Conservation (phyloP, 2,888 invertebrate genomes). For the Scelioninae gen. 1 region DNA sequence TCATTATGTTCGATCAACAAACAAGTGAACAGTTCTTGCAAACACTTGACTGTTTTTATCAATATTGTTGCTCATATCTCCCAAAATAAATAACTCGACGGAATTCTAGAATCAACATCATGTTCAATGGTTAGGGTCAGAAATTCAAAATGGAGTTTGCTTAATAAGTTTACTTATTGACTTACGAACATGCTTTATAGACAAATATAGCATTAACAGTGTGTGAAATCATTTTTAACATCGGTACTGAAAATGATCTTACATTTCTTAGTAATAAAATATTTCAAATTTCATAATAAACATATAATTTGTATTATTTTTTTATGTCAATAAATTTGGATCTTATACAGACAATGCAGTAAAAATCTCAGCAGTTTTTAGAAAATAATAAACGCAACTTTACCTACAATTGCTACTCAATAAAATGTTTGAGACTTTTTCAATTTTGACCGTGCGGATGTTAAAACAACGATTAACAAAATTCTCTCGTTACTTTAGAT, state of each 20-base stretch:
- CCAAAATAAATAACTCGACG: conserved; percentile 13
- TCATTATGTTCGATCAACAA: too few relatives aligned
- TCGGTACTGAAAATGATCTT: too few relatives aligned
- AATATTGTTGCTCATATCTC: conserved; percentile 11
- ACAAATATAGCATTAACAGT: conserved; percentile 7
- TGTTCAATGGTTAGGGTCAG: conserved; percentile 21
- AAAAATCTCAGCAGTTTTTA: too few relatives aligned
- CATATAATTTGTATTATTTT: neutral
- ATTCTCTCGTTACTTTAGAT: conserved; percentile 6
- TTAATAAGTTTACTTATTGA: conserved; percentile 33
- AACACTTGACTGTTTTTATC: neutral
- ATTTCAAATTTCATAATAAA: too few relatives aligned
- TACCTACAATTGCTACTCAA: conserved; percentile 11
- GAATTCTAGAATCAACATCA: conserved; percentile 17
- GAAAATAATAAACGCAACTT: conserved; percentile 22
- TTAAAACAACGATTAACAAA: conserved; percentile 33
- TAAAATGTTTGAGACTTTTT: conserved; percentile 19
- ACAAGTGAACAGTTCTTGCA: neutral
- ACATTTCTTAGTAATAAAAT: neutral
- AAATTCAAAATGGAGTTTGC: conserved; percentile 11
- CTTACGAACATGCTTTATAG: conserved; percentile 21
- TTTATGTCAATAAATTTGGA: conserved; percentile 30
- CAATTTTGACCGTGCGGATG: conserved; percentile 11
- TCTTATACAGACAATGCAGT: too few relatives aligned
- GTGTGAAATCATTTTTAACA: too few relatives aligned